phyloP scores from a whole-genome alignment of 2,113 vertebrate genomes.

The Myocastor coypus region DNA sequence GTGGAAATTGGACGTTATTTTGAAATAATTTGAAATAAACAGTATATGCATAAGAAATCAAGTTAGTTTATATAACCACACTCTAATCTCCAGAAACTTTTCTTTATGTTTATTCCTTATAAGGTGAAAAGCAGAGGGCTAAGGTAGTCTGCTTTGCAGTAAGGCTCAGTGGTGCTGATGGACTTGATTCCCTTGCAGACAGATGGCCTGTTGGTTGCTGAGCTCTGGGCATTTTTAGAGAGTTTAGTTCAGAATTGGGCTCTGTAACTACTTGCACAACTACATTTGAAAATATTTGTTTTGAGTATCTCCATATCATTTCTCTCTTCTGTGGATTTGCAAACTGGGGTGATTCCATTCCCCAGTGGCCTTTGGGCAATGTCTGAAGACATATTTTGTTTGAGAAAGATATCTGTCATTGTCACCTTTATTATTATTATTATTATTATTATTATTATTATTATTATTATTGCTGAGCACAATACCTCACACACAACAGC shows the following conservation, averaged over 20 bases:
- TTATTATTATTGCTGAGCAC: not conserved
- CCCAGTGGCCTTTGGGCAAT: not conserved
- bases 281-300: not conserved
- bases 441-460: no score
- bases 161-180: rapidly evolving
- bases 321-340: not conserved
- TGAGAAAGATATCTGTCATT: not conserved
- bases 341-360: not conserved
- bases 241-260: not conserved
- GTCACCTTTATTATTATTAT: not conserved
- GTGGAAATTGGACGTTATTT: constrained; percentile 77
- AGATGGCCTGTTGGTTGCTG: not conserved
- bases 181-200: not conserved
- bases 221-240: not conserved
- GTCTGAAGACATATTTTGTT: no score
- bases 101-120: not conserved
- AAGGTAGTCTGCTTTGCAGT: not conserved
- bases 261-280: not conserved
- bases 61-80: constrained; percentile 68
- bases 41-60: constrained; percentile 35
- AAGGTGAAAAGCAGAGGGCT: not conserved
- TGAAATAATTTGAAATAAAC: constrained; percentile 76
- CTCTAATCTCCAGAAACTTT: constrained; percentile 61
- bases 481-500: not conserved
- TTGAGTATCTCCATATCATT: not conserved